A percentile compares a stretch with the other conserved stretches of the same genome.
Evolutionary conservation across 30 jellyfish, hydroid and myxozoan species (phyloP).

Genomic region (Cassiopea andromeda): DNA sequence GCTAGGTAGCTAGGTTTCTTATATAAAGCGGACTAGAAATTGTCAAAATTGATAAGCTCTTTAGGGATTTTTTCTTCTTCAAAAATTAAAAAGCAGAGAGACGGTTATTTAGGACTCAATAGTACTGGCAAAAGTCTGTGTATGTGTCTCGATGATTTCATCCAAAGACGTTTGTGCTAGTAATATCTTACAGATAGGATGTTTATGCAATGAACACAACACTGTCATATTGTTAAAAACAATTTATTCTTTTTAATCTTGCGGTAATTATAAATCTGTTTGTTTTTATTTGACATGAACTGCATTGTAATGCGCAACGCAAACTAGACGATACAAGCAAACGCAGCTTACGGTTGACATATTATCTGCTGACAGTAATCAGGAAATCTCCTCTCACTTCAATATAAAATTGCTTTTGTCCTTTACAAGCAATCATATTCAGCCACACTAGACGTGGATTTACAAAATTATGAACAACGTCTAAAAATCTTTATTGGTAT

Average conservation of each 20-base stretch:
- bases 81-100: too few relatives aligned
- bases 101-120: too few relatives aligned
- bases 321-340: neutral
- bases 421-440: neutral
- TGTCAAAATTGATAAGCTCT: too few relatives aligned
- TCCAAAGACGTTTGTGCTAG: too few relatives aligned
- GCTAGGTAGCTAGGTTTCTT: too few relatives aligned
- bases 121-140: too few relatives aligned
- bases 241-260: neutral
- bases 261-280: neutral
- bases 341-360: neutral
- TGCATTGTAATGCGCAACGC: neutral
- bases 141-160: too few relatives aligned
- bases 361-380: slow-evolving; percentile 11
- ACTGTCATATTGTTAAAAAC: neutral
- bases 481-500: too few relatives aligned
- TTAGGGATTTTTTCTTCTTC: too few relatives aligned
- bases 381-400: slow-evolving; percentile 11
- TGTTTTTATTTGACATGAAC: neutral
- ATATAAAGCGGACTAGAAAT: too few relatives aligned
- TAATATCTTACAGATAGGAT: too few relatives aligned
- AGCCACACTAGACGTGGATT: neutral
- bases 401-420: slow-evolving; percentile 6
- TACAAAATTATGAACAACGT: neutral
- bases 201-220: neutral